phyloP scores from a whole-genome alignment of 2,113 vertebrate species.

The Mormyrus lacerda region DNA sequence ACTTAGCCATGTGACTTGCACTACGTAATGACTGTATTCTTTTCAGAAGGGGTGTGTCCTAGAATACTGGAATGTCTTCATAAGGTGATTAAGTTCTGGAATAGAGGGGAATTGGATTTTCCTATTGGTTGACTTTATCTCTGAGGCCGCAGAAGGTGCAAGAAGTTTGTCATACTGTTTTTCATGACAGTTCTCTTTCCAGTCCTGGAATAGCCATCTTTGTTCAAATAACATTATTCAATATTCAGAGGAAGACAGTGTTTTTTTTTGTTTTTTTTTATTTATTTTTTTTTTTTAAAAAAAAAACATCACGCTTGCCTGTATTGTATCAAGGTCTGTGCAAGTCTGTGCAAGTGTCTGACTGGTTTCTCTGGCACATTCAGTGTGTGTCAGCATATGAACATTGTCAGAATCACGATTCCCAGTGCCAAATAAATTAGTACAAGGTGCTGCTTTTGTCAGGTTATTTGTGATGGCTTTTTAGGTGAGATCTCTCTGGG shows the following conservation, averaged over 20 bases:
- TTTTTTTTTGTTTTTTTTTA: no score
- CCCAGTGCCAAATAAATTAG: constrained; percentile 54
- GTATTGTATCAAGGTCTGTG: background rate
- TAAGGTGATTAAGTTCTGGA: background rate
- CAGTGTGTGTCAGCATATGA: constrained; percentile 28
- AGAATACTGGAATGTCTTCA: background rate
- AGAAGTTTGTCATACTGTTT: background rate
- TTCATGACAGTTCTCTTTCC: background rate
- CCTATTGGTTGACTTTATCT: background rate
- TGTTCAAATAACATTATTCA: background rate
- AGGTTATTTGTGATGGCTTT: constrained; percentile 38
- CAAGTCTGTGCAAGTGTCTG: background rate
- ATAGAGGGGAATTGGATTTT: background rate
- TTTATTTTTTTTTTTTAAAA: no score
- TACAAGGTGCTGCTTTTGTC: constrained; percentile 47
- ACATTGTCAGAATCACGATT: constrained; percentile 44
- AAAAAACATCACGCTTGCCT: no score
- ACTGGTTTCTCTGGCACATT: background rate
- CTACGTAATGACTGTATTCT: background rate
- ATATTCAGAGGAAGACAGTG: background rate
- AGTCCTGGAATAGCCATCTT: background rate
- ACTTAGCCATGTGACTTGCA: background rate
- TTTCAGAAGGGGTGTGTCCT: background rate
- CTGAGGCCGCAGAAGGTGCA: background rate
- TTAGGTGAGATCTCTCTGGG: constrained; percentile 39